Evolutionary conservation across 2,113 vertebrate species (phyloP).

Genomic region (Cephalopterus ornatus): DNA sequence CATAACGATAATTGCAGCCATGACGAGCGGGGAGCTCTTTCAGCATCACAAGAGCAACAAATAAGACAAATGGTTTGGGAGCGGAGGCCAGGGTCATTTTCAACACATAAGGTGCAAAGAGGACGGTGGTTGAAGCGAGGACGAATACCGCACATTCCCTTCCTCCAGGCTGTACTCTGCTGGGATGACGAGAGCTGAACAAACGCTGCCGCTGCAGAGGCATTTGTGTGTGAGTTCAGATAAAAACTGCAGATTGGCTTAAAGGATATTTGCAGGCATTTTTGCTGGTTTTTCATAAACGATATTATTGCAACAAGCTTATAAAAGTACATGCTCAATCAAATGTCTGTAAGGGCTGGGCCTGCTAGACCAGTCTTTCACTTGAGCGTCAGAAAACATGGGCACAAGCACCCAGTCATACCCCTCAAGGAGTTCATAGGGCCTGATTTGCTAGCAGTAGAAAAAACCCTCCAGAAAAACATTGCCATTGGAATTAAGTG

Average conservation of each 20-base stretch:
- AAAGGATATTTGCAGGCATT: not conserved
- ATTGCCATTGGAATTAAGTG: not conserved
- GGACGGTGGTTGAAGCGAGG: not conserved
- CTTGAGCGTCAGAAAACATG: rapidly evolving
- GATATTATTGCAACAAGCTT: not conserved
- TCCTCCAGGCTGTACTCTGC: not conserved
- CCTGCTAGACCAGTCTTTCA: not conserved
- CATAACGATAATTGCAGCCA: not conserved
- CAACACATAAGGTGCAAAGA: not conserved
- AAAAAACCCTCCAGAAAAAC: not conserved
- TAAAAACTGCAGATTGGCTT: not conserved
- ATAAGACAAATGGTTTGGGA: not conserved
- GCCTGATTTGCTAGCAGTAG: not conserved
- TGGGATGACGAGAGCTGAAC: not conserved
- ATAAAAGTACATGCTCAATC: not conserved
- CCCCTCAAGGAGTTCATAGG: not conserved
- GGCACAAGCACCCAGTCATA: not conserved
- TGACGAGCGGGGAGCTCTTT: not conserved
- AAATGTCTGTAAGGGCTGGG: not conserved
- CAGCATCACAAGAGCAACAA: not conserved
- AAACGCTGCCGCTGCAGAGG: not conserved
- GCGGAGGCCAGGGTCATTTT: not conserved
- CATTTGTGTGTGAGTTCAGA: not conserved
- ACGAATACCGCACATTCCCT: rapidly evolving
- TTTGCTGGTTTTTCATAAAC: not conserved